Percentiles rank a stretch among this genome's conserved stretches.
Evolutionary conservation across 2,888 invertebrate genomes (phyloP).

Genomic region (Caprella mutica): DNA sequence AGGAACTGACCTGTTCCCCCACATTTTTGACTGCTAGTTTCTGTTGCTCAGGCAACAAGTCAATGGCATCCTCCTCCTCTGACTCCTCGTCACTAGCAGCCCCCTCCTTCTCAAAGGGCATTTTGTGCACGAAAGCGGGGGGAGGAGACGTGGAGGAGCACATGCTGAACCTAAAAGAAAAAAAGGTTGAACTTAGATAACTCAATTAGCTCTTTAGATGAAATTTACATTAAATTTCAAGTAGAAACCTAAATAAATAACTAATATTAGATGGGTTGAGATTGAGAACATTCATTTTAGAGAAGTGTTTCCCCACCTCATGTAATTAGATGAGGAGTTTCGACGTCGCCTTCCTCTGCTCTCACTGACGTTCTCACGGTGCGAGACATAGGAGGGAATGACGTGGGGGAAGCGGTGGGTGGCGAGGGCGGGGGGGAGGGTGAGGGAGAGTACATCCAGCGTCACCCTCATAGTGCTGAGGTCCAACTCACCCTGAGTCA

Average conservation of each 20-base stretch:
- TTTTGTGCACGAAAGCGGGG: not conserved
- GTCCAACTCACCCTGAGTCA: conserved; percentile 39
- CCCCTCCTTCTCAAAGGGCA: not conserved
- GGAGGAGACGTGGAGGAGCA: conserved; percentile 8
- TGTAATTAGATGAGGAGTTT: no score
- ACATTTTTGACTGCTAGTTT: not conserved
- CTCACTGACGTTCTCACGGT: no score
- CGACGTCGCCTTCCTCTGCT: no score
- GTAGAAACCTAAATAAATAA: no score
- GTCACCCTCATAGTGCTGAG: conserved; percentile 47
- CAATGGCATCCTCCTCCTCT: conserved; percentile 2
- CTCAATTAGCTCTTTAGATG: no score
- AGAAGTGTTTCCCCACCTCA: no score
- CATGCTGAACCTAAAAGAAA: conserved; percentile 12
- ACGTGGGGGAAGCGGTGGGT: conserved; percentile 8
- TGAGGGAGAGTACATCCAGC: conserved; percentile 55
- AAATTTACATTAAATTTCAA: no score
- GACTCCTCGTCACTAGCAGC: not conserved
- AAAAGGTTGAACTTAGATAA: no score
- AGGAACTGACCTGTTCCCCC: not conserved
- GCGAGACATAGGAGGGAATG: conserved; percentile 4
- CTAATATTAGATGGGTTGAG: no score
- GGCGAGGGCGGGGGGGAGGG: conserved; percentile 43
- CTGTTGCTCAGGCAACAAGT: conserved; percentile 2
- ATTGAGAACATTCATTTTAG: no score